phyloP scores from a whole-genome alignment of 2,113 vertebrate genomes.

The Grammomys dolichurus region DNA sequence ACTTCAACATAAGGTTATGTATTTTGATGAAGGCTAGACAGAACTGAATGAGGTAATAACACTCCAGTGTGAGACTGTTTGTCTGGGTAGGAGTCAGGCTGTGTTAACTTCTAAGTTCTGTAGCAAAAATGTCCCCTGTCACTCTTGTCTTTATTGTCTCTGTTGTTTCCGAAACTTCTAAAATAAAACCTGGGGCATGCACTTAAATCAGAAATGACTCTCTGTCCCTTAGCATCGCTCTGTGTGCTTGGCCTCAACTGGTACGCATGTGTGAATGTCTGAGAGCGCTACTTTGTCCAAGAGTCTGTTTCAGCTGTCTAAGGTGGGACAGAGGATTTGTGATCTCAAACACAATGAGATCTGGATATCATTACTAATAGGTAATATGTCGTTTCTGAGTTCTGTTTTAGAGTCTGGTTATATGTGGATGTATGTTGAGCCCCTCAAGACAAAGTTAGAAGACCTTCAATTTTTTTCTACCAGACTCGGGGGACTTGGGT shows the following conservation, averaged over 20 bases:
- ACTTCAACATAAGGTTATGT: background rate
- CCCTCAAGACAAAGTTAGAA: background rate
- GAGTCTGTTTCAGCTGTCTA: background rate
- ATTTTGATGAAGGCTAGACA: background rate
- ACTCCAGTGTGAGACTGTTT: background rate
- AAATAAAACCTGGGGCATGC: background rate
- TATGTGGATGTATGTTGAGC: background rate
- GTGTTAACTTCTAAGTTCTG: background rate
- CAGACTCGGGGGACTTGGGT: background rate
- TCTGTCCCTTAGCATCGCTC: background rate
- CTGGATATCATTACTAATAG: background rate
- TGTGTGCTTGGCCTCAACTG: background rate
- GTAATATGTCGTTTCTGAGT: background rate
- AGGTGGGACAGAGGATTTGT: background rate
- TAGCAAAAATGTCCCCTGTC: background rate
- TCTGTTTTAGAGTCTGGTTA: background rate
- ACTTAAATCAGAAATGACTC: background rate
- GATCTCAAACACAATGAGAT: background rate
- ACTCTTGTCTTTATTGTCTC: background rate
- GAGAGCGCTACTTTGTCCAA: background rate
- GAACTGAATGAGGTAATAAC: too few species aligned
- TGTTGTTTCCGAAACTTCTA: background rate
- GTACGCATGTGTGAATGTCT: background rate
- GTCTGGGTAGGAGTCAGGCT: background rate
- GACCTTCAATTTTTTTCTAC: too few species aligned